Conservation (phyloP, 1,140 invertebrate species). For the Drosophila kurseongensis region DNA sequence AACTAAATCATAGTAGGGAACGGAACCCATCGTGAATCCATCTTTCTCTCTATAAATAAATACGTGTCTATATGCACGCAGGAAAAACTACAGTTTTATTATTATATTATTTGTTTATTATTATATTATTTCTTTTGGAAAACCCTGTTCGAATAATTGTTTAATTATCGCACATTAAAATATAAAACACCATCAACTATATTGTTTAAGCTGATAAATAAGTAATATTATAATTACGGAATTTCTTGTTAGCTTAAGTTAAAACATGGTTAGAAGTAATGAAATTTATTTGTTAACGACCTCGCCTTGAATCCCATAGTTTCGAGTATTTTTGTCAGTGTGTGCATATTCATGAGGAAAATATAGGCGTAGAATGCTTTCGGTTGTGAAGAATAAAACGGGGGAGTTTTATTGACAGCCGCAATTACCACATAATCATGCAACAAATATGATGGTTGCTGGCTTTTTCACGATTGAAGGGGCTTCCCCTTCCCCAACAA, state of each 20-base stretch:
- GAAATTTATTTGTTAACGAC: too few relatives aligned
- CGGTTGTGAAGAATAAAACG: slow-evolving; percentile 81
- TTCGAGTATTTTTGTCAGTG: background rate
- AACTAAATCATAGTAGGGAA: slow-evolving; percentile 74
- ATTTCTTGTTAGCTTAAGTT: too few relatives aligned
- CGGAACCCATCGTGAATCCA: slow-evolving; percentile 38
- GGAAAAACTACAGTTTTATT: background rate
- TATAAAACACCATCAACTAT: too few relatives aligned
- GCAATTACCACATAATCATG: slow-evolving; percentile 84
- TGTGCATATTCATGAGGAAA: slow-evolving; percentile 37
- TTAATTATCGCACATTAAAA: too few relatives aligned
- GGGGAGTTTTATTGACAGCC: slow-evolving; percentile 84
- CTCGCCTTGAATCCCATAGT: background rate
- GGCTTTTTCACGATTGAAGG: slow-evolving; percentile 40
- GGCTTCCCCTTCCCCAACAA: slow-evolving; percentile 13
- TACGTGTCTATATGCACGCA: slow-evolving; percentile 1
- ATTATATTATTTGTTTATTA: too few relatives aligned
- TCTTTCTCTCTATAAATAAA: slow-evolving; percentile 22
- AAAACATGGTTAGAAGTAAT: too few relatives aligned
- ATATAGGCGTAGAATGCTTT: slow-evolving; percentile 76
- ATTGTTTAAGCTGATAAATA: too few relatives aligned
- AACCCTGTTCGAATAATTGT: too few relatives aligned
- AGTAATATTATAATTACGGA: too few relatives aligned
- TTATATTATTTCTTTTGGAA: too few relatives aligned
- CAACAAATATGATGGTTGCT: slow-evolving; percentile 78